Evolutionary conservation across 2,797 vertebrate species (phyloP).

Genomic region (Pteronotus mesoamericanus): DNA sequence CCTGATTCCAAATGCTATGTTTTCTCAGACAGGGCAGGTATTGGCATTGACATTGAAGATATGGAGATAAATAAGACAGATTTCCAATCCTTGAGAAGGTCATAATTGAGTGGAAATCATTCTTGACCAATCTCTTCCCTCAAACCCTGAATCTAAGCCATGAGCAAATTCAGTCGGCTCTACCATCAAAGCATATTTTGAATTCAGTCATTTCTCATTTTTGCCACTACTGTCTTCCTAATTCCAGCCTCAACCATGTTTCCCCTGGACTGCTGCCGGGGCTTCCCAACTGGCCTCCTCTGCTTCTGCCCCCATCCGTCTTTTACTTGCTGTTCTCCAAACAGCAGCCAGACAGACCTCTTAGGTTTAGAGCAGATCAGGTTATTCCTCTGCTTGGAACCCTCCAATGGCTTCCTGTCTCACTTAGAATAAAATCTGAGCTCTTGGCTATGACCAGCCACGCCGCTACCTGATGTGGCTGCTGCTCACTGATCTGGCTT

Average conservation of each 20-base stretch:
- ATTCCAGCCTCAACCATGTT: neutral
- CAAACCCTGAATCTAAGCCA: neutral
- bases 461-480: neutral
- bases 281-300: neutral
- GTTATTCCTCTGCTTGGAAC: neutral
- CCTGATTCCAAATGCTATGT: neutral
- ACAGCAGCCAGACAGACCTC: neutral
- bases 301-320: neutral
- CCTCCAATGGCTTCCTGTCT: neutral
- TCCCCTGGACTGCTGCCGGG: neutral
- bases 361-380: neutral
- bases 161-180: neutral
- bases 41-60: neutral
- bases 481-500: neutral
- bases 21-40: neutral
- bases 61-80: neutral
- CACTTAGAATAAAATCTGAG: neutral
- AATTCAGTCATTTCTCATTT: neutral
- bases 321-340: neutral
- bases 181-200: neutral
- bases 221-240: neutral
- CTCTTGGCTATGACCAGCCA: neutral
- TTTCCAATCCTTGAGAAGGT: neutral
- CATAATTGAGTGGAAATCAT: neutral
- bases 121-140: neutral